Evolutionary conservation across 1,140 invertebrate genomes (phyloP).

Genomic region (Drosophila ananassae): DNA sequence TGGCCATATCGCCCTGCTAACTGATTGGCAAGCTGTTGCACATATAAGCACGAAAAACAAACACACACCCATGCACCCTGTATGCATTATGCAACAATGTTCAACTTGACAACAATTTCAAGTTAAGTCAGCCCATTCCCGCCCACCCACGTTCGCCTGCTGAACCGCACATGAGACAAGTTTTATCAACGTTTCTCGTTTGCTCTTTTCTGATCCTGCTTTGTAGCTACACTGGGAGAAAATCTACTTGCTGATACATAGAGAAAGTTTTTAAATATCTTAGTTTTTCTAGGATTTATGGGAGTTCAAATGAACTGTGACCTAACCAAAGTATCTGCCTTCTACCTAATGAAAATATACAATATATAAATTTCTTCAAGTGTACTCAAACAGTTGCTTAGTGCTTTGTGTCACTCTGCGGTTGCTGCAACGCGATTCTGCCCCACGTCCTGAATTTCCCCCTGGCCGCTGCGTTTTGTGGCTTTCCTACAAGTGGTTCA

Average conservation of each 20-base stretch:
- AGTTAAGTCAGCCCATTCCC: slow-evolving; percentile 39
- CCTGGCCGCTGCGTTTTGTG: slow-evolving; percentile 55
- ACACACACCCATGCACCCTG: slow-evolving; percentile 9
- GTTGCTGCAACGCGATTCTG: slow-evolving; percentile 50
- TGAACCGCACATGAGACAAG: slow-evolving; percentile 56
- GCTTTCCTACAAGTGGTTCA: slow-evolving; percentile 77
- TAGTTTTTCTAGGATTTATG: not conserved
- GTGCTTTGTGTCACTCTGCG: slow-evolving; percentile 71
- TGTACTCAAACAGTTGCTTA: slow-evolving; percentile 36
- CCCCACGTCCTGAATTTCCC: slow-evolving; percentile 34
- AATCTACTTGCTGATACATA: not conserved
- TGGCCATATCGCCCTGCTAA: slow-evolving; percentile 24
- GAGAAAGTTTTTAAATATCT: no score
- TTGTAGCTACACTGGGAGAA: slow-evolving; percentile 18
- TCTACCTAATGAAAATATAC: no score
- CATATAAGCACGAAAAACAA: slow-evolving; percentile 13
- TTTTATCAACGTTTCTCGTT: slow-evolving; percentile 65
- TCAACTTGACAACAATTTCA: slow-evolving; percentile 50
- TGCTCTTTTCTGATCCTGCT: slow-evolving; percentile 62
- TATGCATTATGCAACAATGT: slow-evolving; percentile 33
- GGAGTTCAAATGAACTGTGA: not conserved
- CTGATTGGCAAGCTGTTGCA: slow-evolving; percentile 41
- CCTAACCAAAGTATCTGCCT: not conserved
- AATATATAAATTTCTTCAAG: slow-evolving; percentile 6
- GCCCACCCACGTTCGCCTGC: slow-evolving; percentile 2